phyloP scores from a whole-genome alignment of 1,140 invertebrate genomes.

The Aculops lycopersici region DNA sequence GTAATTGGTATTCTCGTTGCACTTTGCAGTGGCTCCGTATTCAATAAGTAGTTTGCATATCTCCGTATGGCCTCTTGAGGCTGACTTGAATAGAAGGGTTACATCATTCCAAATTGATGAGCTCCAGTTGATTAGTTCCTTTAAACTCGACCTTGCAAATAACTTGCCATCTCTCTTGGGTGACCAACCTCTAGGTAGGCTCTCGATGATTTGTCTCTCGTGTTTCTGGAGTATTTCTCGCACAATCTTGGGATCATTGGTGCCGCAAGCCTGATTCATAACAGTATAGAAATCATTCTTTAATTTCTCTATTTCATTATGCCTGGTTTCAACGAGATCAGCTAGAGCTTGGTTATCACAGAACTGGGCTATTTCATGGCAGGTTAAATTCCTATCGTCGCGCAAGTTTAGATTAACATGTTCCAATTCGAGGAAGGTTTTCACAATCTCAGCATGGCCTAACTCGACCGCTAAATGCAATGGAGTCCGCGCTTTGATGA shows the following conservation, averaged over 20 bases:
- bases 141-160: too few relatives aligned
- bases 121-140: conserved; percentile 26
- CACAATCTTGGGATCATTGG: conserved; percentile 1
- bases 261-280: not conserved
- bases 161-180: conserved; percentile 27
- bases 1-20: conserved; percentile 58
- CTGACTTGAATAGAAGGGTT: conserved; percentile 47
- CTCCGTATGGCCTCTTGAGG: conserved; percentile 42
- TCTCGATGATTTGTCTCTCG: conserved; percentile 9
- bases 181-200: conserved; percentile 34
- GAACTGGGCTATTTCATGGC: conserved; percentile 39
- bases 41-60: conserved; percentile 43
- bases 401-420: conserved; percentile 25
- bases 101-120: conserved; percentile 21
- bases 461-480: conserved; percentile 45
- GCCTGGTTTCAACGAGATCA: conserved; percentile 22
- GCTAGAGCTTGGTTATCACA: conserved; percentile 30
- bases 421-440: conserved; percentile 28
- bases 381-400: conserved; percentile 30
- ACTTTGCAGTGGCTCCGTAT: conserved; percentile 44
- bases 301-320: not conserved
- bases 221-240: conserved; percentile 10
- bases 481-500: conserved; percentile 25
- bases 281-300: not conserved
- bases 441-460: conserved; percentile 34